These are phyloP conservation scores for Charaxes varanes DNA, from an alignment of 1,140 invertebrate species.

Conservation along the genomic window DNA sequence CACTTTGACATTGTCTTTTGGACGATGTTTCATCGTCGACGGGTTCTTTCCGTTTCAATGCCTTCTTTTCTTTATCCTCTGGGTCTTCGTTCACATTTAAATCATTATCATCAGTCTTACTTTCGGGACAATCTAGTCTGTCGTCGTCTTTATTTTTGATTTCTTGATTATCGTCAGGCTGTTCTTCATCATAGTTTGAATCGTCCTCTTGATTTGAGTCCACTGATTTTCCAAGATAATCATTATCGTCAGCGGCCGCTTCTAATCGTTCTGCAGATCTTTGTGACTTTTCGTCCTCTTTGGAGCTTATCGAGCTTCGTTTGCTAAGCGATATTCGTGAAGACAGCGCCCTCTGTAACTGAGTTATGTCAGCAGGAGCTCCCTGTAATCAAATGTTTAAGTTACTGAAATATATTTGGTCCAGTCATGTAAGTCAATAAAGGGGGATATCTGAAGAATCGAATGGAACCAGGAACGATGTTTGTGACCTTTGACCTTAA, in stretches of 20 bases:
- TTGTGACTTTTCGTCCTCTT: constrained; percentile 34
- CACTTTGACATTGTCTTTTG: constrained; percentile 61
- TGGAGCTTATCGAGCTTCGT: constrained; percentile 25
- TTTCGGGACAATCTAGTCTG: constrained; percentile 29
- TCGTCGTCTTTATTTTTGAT: constrained; percentile 23
- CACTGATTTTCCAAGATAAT: constrained; percentile 29
- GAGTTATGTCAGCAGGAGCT: constrained; percentile 84
- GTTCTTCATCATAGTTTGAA: constrained; percentile 21
- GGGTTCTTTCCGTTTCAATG: constrained; percentile 57
- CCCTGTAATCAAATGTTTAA: constrained; percentile 78
- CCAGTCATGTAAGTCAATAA: too few species aligned
- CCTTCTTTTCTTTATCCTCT: constrained; percentile 38
- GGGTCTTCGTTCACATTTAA: constrained; percentile 25
- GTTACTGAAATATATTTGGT: too few species aligned
- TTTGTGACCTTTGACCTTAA: too few species aligned
- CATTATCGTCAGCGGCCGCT: constrained; percentile 36
- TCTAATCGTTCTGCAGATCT: constrained; percentile 44
- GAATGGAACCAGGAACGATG: too few species aligned
- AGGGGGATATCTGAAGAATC: too few species aligned
- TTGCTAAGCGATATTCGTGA: constrained; percentile 44
- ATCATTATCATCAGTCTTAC: constrained; percentile 41
- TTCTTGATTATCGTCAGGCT: constrained; percentile 19
- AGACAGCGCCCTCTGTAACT: constrained; percentile 80
- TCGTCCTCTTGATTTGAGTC: constrained; percentile 23
- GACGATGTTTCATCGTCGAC: constrained; percentile 44